Evolutionary conservation across 2,113 vertebrate genomes (phyloP).

Genomic region (Thalassarche chlororhynchos): DNA sequence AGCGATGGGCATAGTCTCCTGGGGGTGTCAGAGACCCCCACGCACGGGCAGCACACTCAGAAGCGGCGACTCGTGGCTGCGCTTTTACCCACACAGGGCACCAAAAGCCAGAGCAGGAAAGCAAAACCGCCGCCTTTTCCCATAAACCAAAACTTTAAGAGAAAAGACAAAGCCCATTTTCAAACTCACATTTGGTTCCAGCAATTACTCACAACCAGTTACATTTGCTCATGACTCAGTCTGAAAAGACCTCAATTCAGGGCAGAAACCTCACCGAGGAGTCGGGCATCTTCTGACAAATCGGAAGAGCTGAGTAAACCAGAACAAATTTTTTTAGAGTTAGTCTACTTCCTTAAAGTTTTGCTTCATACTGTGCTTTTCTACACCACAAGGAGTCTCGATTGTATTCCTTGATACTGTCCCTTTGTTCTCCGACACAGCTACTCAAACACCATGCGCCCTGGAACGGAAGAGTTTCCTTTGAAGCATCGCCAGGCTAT

Average conservation of each 20-base stretch:
- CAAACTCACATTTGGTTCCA: background rate
- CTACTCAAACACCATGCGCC: background rate
- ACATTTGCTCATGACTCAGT: background rate
- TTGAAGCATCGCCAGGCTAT: background rate
- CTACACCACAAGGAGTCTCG: background rate
- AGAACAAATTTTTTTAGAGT: background rate
- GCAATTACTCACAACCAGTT: background rate
- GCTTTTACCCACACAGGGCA: background rate
- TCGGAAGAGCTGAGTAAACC: background rate
- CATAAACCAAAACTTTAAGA: background rate
- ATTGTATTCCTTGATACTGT: background rate
- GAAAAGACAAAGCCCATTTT: background rate
- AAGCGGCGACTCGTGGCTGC: accelerated
- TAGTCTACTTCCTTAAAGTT: background rate
- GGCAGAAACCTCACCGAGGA: background rate
- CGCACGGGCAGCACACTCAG: accelerated
- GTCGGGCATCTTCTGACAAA: background rate
- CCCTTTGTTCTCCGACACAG: background rate
- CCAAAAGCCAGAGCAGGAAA: background rate
- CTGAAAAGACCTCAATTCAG: background rate
- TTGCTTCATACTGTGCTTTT: background rate
- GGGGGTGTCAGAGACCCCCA: background rate
- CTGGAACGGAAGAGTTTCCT: background rate
- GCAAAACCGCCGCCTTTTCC: background rate
- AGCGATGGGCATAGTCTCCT: background rate